Conservation (phyloP, 2,113 vertebrate species). For the Ctenomys sociabilis region DNA sequence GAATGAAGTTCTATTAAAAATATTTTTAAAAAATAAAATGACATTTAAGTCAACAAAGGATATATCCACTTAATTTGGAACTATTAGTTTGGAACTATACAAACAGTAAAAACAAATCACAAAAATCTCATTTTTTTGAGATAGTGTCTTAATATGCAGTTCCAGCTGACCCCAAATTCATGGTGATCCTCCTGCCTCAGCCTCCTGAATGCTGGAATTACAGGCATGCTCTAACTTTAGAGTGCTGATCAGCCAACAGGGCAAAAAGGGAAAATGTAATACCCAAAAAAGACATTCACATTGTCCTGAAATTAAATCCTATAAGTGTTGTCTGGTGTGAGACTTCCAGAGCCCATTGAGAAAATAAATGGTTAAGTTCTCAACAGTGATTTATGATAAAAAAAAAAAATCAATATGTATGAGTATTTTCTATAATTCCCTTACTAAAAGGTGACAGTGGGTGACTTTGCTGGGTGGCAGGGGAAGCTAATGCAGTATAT, state of each 20-base stretch:
- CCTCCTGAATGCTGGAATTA: background rate
- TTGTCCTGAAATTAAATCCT: conserved; percentile 29
- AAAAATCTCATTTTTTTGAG: background rate
- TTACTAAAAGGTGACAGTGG: background rate
- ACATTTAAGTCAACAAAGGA: too few species aligned
- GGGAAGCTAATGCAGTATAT: too few species aligned
- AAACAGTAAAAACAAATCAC: background rate
- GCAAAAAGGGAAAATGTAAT: background rate
- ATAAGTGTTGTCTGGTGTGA: background rate
- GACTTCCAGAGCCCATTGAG: background rate
- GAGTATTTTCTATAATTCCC: background rate
- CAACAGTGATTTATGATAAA: background rate
- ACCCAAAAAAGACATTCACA: background rate
- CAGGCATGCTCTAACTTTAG: background rate
- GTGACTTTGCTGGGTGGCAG: background rate
- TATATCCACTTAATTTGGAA: too few species aligned
- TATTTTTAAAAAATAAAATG: too few species aligned
- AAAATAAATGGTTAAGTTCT: background rate
- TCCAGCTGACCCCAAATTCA: background rate
- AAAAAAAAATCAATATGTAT: background rate
- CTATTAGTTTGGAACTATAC: background rate
- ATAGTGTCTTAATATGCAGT: background rate
- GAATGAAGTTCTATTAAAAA: too few species aligned
- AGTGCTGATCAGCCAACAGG: background rate
- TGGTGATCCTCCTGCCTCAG: background rate